Evolutionary conservation across 2,797 vertebrate species (phyloP).

Genomic region (Coranthus polyacanthus): DNA sequence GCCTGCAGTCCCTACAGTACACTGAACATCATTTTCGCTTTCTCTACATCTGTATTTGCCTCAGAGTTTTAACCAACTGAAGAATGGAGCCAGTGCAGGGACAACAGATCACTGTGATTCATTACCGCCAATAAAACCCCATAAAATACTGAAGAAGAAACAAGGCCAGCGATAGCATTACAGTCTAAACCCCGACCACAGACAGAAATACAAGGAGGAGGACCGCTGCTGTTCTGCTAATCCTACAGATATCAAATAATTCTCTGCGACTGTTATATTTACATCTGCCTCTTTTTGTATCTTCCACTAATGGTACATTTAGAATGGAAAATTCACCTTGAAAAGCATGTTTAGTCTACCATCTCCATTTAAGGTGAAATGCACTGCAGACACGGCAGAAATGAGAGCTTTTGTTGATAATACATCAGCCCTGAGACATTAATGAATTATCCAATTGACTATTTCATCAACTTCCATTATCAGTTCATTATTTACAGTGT

Average conservation of each 20-base stretch:
- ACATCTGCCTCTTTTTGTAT: constrained; percentile 34
- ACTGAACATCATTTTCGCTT: constrained; percentile 31
- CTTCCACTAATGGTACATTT: not conserved
- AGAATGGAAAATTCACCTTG: not conserved
- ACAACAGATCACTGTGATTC: constrained; percentile 64
- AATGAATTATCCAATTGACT: too few relatives aligned
- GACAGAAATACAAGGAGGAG: constrained; percentile 39
- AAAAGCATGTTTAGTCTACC: not conserved
- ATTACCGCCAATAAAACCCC: constrained; percentile 65
- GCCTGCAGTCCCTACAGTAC: too few relatives aligned
- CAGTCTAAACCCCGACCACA: constrained; percentile 34
- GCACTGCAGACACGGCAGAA: not conserved
- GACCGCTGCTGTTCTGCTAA: constrained; percentile 29
- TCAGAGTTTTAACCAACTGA: constrained; percentile 50
- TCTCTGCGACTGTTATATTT: constrained; percentile 50
- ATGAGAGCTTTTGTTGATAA: not conserved
- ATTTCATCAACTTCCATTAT: too few relatives aligned
- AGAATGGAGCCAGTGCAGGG: constrained; percentile 57
- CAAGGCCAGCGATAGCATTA: constrained; percentile 41
- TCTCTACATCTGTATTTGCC: constrained; percentile 48
- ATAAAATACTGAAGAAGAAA: constrained; percentile 66
- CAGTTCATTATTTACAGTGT: too few relatives aligned
- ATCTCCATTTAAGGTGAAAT: not conserved
- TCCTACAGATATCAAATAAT: constrained; percentile 55
- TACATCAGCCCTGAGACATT: too few relatives aligned